Evolutionary conservation across 2,797 vertebrate species (phyloP).

Genomic region (Falco peregrinus): DNA sequence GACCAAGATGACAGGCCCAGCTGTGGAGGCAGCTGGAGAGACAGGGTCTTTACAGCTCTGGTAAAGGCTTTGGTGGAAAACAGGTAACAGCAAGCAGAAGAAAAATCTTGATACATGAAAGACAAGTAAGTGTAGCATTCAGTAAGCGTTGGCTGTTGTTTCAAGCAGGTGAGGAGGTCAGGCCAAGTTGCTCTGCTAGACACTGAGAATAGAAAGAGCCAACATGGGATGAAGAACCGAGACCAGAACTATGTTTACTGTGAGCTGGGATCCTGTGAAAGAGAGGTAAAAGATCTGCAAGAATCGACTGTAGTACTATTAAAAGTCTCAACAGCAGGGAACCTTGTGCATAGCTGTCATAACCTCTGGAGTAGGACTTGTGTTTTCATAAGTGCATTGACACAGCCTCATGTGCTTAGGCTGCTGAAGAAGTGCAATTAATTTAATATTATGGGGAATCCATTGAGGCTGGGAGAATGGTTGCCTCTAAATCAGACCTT

Average conservation of each 20-base stretch:
- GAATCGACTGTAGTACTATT: neutral
- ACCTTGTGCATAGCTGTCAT: neutral
- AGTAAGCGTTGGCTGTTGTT: neutral
- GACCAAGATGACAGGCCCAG: neutral
- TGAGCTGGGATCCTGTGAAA: neutral
- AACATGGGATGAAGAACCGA: neutral
- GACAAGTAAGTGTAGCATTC: neutral
- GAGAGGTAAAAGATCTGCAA: neutral
- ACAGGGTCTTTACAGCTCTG: neutral
- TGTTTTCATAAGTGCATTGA: neutral
- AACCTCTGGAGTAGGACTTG: neutral
- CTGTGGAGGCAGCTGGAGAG: neutral
- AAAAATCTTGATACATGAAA: neutral
- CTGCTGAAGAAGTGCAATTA: conserved; percentile 14
- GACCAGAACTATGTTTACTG: neutral
- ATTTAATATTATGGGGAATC: neutral
- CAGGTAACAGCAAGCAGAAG: neutral
- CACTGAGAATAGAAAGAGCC: neutral
- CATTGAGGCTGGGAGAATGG: neutral
- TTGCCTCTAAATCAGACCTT: neutral
- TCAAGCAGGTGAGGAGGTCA: neutral
- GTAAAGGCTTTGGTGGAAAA: neutral
- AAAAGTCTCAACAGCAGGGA: neutral
- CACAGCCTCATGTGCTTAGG: neutral
- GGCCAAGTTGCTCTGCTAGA: neutral